Percentiles rank a stretch among this genome's conserved stretches.
phyloP scores from a whole-genome alignment of 2,113 vertebrate species.

The Phylloscopus trochilus region DNA sequence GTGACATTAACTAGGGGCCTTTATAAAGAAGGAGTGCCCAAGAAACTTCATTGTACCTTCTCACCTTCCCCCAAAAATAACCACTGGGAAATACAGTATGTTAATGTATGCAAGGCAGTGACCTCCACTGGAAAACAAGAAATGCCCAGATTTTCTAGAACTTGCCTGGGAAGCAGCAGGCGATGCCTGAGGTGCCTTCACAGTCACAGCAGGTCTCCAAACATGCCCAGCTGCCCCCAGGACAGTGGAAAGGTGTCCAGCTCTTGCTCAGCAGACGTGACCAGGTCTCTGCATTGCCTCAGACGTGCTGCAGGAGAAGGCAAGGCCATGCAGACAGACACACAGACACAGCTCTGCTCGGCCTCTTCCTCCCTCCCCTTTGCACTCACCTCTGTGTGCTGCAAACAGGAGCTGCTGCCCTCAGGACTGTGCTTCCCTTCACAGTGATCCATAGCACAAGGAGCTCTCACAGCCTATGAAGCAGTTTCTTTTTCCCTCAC shows the following conservation, averaged over 20 bases:
- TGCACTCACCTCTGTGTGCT: accelerated
- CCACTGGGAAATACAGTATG: neutral
- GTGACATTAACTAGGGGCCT: neutral
- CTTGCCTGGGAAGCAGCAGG: neutral
- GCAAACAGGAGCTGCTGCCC: neutral
- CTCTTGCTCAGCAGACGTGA: neutral
- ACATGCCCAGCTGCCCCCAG: neutral
- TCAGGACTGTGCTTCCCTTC: neutral
- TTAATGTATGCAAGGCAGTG: neutral
- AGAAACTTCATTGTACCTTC: neutral
- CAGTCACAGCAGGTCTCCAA: neutral
- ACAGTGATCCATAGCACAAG: neutral
- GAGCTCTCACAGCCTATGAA: neutral
- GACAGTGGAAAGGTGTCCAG: neutral
- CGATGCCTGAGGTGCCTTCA: neutral
- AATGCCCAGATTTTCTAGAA: neutral
- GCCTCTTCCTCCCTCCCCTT: neutral
- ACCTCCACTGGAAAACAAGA: neutral
- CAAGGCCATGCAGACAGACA: neutral
- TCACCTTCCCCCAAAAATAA: neutral
- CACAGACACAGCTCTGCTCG: neutral
- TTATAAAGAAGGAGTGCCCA: neutral
- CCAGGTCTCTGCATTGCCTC: accelerated
- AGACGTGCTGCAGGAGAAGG: neutral
- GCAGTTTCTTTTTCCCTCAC: neutral